A percentile compares a stretch with the other conserved stretches of the same genome.
Conservation (phyloP, 2,888 invertebrate species). For the Campaea margaritaria region DNA sequence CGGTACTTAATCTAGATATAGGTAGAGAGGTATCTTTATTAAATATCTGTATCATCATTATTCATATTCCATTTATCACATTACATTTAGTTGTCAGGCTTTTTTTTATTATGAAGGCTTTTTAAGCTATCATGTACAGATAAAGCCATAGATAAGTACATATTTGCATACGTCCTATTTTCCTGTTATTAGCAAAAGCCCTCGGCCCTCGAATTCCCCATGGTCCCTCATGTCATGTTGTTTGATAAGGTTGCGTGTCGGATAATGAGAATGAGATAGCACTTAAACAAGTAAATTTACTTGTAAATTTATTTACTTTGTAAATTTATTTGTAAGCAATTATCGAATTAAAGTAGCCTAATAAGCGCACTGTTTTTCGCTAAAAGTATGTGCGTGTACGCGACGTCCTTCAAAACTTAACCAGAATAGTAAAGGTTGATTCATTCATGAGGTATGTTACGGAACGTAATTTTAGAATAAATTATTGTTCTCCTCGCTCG, state of each 20-base stretch:
- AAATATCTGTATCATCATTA: background rate
- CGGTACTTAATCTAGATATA: no score
- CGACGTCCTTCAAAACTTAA: no score
- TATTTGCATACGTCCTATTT: background rate
- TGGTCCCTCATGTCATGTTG: background rate
- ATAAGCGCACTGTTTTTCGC: no score
- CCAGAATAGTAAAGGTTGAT: no score
- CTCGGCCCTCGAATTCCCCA: background rate
- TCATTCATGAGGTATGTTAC: no score
- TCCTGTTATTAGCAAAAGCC: background rate
- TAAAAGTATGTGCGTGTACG: no score
- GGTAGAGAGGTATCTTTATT: background rate
- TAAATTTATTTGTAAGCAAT: no score
- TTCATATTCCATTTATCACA: background rate
- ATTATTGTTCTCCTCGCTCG: no score
- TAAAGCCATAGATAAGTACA: background rate
- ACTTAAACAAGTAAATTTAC: background rate
- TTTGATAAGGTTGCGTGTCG: background rate
- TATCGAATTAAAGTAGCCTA: no score
- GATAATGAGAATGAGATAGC: background rate
- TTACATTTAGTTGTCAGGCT: background rate
- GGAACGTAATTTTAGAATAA: no score
- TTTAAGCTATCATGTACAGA: background rate
- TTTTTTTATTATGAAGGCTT: background rate
- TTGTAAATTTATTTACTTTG: no score